Evolutionary conservation across 2,797 vertebrate genomes (phyloP).

Genomic region (Phataginus tetradactyla): DNA sequence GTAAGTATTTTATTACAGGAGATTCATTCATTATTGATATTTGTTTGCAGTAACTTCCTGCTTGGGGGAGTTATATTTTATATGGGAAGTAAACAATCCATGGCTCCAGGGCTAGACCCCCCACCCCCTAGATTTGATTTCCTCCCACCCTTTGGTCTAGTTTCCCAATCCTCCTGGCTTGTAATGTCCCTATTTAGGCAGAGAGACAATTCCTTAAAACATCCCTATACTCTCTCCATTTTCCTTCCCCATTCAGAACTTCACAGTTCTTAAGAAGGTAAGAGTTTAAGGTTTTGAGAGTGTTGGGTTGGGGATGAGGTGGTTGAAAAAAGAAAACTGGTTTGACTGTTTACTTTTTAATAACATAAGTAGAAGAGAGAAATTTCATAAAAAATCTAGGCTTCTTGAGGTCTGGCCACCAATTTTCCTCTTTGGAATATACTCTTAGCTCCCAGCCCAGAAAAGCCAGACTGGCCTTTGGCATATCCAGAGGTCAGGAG

Average conservation of each 20-base stretch:
- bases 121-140: constrained; percentile 57
- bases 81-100: constrained; percentile 84
- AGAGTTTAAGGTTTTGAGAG: neutral
- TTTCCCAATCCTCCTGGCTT: constrained; percentile 25
- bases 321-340: neutral
- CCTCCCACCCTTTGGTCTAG: constrained; percentile 52
- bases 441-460: neutral
- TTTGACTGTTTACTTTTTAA: constrained; percentile 34
- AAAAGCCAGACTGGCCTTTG: neutral
- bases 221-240: neutral
- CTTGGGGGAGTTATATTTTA: constrained; percentile 84
- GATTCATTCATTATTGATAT: constrained; percentile 89
- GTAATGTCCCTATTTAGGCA: neutral
- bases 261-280: neutral
- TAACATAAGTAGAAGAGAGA: neutral
- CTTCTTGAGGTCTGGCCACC: neutral
- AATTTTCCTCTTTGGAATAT: constrained; percentile 46
- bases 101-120: constrained; percentile 66
- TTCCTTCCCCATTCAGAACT: neutral
- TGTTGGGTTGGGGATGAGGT: neutral
- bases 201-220: constrained; percentile 20
- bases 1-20: constrained; percentile 87
- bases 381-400: constrained; percentile 9
- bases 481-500: neutral
- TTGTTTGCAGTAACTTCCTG: constrained; percentile 87